Evolutionary conservation across 2,797 vertebrate genomes (phyloP).

Genomic region (Orientallactaga sibirica): DNA sequence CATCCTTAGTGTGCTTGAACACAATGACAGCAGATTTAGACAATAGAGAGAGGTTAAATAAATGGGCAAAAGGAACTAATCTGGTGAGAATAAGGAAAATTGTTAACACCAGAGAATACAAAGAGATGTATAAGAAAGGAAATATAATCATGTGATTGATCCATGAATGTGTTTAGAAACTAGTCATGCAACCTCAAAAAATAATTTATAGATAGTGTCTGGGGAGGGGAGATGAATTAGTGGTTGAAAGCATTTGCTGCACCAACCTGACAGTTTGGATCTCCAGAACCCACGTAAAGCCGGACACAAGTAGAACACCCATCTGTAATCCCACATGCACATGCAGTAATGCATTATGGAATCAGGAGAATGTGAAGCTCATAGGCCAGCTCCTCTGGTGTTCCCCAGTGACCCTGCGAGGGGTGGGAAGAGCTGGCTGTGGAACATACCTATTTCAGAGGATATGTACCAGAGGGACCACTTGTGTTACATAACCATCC

Average conservation of each 20-base stretch:
- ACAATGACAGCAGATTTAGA: background rate
- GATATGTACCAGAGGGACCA: background rate
- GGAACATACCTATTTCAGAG: background rate
- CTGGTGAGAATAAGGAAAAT: constrained; percentile 18
- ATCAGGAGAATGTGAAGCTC: background rate
- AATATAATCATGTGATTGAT: background rate
- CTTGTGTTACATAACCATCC: no score
- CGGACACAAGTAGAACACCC: no score
- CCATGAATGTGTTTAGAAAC: background rate
- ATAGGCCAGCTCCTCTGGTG: no score
- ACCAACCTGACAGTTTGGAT: no score
- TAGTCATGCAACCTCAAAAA: background rate
- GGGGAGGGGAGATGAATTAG: background rate
- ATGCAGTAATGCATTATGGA: no score
- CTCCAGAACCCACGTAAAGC: no score
- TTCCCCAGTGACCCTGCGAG: background rate
- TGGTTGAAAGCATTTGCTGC: no score
- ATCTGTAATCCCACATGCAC: no score
- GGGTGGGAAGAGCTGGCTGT: background rate
- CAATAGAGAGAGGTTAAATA: background rate
- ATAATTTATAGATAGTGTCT: background rate
- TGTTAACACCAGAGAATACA: background rate
- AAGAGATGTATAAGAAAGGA: background rate
- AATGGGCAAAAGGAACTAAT: background rate
- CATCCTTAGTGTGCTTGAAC: background rate